Percentiles rank a stretch among this genome's conserved stretches.
phyloP scores from a whole-genome alignment of 2,888 invertebrate genomes.

The Rhagonycha fulva region DNA sequence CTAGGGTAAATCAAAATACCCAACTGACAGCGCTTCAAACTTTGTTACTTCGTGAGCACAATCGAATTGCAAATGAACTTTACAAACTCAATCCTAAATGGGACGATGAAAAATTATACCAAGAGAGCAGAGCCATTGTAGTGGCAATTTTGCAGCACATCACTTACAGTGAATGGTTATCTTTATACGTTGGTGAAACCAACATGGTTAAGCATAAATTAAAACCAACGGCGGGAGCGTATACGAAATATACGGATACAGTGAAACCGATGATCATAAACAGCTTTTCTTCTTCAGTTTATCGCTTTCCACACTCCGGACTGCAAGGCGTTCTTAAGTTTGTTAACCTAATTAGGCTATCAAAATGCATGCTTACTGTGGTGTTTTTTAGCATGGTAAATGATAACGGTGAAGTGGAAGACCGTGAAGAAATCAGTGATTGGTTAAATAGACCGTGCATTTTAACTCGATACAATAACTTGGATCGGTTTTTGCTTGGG shows the following conservation, averaged over 20 bases:
- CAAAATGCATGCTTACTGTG: background rate
- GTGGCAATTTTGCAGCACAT: slow-evolving; percentile 74
- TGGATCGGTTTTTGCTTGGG: background rate
- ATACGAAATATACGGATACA: slow-evolving; percentile 58
- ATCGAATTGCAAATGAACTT: slow-evolving; percentile 70
- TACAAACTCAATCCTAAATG: slow-evolving; percentile 71
- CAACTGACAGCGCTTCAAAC: slow-evolving; percentile 75
- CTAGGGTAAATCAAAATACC: slow-evolving; percentile 77
- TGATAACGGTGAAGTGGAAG: background rate
- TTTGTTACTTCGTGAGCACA: slow-evolving; percentile 78
- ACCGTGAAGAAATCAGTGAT: background rate
- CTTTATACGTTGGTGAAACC: slow-evolving; percentile 66
- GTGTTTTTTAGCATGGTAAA: background rate
- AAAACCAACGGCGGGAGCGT: background rate
- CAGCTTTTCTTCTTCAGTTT: slow-evolving; percentile 70
- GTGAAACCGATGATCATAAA: slow-evolving; percentile 67
- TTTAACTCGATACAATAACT: background rate
- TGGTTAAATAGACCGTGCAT: background rate
- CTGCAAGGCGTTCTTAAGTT: slow-evolving; percentile 56
- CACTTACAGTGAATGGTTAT: slow-evolving; percentile 74
- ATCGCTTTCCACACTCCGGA: slow-evolving; percentile 68
- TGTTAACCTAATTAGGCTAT: background rate
- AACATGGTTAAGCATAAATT: slow-evolving; percentile 5
- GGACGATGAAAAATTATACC: slow-evolving; percentile 72
- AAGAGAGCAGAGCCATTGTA: slow-evolving; percentile 72